Evolutionary conservation across 2,797 vertebrate genomes (phyloP).

Genomic region (Tragelaphus eurycerus): DNA sequence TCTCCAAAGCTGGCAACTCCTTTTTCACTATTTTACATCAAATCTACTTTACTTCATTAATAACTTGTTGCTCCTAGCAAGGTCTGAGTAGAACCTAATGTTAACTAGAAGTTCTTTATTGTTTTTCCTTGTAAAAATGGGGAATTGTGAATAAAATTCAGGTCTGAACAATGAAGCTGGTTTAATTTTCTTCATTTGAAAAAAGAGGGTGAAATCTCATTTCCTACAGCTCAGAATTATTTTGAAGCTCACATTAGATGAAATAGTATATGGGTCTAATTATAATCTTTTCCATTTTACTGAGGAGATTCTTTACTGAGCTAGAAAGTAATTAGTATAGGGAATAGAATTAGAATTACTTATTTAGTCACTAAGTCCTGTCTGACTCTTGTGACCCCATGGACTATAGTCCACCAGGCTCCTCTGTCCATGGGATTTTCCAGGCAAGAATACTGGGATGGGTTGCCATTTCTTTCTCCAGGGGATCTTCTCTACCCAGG

Average conservation of each 20-base stretch:
- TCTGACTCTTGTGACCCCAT: neutral
- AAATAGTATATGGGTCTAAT: neutral
- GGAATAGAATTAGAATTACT: neutral
- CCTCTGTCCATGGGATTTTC: neutral
- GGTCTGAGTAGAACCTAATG: neutral
- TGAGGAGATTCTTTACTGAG: neutral
- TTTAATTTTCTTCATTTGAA: slow-evolving; percentile 1
- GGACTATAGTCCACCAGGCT: neutral
- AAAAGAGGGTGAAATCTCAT: neutral
- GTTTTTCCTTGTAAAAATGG: neutral
- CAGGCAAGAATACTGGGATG: neutral
- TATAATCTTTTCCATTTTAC: neutral
- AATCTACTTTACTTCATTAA: neutral
- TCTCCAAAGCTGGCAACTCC: neutral
- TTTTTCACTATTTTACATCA: neutral
- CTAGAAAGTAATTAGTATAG: neutral
- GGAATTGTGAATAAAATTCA: neutral
- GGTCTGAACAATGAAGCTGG: neutral
- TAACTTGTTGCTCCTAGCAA: neutral
- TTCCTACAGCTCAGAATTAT: neutral
- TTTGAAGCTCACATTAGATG: neutral
- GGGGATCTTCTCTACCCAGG: neutral
- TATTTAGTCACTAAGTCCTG: neutral
- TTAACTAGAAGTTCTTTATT: neutral
- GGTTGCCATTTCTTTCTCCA: neutral